These are phyloP conservation scores for Vimba vimba DNA, from an alignment of 2,113 vertebrate species.

Conservation along the genomic window DNA sequence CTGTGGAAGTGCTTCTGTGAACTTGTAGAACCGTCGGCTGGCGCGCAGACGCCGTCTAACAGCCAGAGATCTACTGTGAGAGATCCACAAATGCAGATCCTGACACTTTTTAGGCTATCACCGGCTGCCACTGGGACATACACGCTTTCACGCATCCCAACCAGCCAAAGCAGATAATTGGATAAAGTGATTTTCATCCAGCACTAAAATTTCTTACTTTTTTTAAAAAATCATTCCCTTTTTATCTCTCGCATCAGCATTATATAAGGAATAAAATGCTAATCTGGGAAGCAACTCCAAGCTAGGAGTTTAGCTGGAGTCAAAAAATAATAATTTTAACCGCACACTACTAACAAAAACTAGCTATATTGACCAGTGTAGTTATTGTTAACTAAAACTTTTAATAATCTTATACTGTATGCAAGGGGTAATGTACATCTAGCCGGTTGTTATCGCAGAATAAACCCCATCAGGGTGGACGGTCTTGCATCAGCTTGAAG, in stretches of 20 bases:
- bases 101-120: conserved; percentile 52
- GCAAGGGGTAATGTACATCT: too few species aligned
- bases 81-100: conserved; percentile 19
- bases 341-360: too few species aligned
- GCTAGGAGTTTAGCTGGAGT: background rate
- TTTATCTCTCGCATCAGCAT: conserved; percentile 3
- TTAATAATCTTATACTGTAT: too few species aligned
- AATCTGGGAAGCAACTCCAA: background rate
- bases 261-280: background rate
- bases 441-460: too few species aligned
- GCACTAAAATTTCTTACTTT: background rate
- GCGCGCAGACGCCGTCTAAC: background rate
- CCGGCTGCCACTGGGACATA: conserved; percentile 51
- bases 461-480: too few species aligned
- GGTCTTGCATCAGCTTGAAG: too few species aligned
- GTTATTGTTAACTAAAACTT: background rate
- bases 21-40: conserved; percentile 43
- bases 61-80: conserved; percentile 37
- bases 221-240: background rate
- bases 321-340: too few species aligned
- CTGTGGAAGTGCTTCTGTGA: conserved; percentile 30
- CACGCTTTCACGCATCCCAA: conserved; percentile 35
- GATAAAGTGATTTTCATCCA: conserved; percentile 44
- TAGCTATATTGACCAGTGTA: too few species aligned
- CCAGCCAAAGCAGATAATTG: conserved; percentile 55